These are phyloP conservation scores for Siniperca obscura DNA, from an alignment of 2,797 vertebrate genomes.

Conservation along the genomic window DNA sequence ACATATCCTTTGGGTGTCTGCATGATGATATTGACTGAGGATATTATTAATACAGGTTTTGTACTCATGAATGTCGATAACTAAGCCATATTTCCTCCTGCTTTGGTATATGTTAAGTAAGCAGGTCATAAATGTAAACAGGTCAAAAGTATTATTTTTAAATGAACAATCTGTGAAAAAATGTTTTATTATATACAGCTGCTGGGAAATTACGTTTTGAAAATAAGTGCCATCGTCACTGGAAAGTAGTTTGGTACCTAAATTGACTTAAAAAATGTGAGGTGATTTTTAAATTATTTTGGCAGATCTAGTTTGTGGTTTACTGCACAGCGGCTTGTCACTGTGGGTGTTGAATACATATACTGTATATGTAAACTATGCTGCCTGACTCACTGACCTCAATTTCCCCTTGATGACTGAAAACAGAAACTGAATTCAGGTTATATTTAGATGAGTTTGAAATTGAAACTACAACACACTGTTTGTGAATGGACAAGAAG, in stretches of 20 bases:
- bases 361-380: background rate
- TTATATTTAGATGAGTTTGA: constrained; percentile 23
- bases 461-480: constrained; percentile 23
- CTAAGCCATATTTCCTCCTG: background rate
- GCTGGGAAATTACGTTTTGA: background rate
- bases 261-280: background rate
- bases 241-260: constrained; percentile 14
- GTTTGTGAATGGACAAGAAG: background rate
- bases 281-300: background rate
- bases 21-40: background rate
- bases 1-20: no score
- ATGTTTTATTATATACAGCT: constrained; percentile 5
- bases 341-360: constrained; percentile 10
- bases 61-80: background rate
- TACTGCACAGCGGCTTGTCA: background rate
- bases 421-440: constrained; percentile 26
- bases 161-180: background rate
- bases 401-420: constrained; percentile 29
- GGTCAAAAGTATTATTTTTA: background rate
- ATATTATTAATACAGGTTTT: background rate
- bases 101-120: background rate
- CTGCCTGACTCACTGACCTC: constrained; percentile 27
- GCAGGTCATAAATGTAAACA: background rate
- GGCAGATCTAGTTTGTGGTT: constrained; percentile 2
- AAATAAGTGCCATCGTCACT: constrained; percentile 14